Base-by-base conservation (phyloP, 2,888 invertebrate species). In the Heliconius cydno region DNA sequence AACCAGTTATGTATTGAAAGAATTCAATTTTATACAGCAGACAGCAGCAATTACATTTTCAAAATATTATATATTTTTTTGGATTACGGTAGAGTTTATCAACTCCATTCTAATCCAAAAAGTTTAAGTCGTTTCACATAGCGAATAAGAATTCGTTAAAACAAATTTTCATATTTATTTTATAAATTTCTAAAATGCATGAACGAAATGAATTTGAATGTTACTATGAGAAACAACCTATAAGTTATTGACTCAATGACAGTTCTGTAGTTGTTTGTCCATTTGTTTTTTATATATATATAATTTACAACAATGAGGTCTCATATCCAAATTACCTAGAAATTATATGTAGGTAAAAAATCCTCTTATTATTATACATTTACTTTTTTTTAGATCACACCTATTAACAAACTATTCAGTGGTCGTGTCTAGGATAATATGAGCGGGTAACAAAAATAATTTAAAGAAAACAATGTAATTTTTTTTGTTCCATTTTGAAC, bases 291-390 rank as follows among this genome's bases (percentile, higher is more conserved):
- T 67, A 30, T 77, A 75, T 74, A 38, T 79, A 57, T 71, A 79
- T 81, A 86, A 85, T 79, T 84, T 85, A 85, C 86, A 87, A 87
- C 91, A 92, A 90, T 89, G 87, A 90, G 88, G 89, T 89, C 87
- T 88, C 86, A 88, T 90, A 88, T 88, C 88, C 73, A 60, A 88
- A 87, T 87, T 89, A 92, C 89, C 90, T 92, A 93, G 89, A 89
- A 91, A 91, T 89, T 82, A 85, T 82, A 88, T 89, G 89, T 91
- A 93, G 92, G 93, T 93, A 93, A 92, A 93, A 93, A 93, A 92
- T 87, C 88, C 88, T 90, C 85, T 86, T 86, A 85, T 82, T 86
- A 85, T 82, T 88, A 90, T 80, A 82, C 82, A 88, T 90, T 87
- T 89, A 88, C 52, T 52, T 89, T 87, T 88, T 90, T 88, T 90